Conservation (phyloP, 2,113 vertebrate species). For the Struthidea cinerea region DNA sequence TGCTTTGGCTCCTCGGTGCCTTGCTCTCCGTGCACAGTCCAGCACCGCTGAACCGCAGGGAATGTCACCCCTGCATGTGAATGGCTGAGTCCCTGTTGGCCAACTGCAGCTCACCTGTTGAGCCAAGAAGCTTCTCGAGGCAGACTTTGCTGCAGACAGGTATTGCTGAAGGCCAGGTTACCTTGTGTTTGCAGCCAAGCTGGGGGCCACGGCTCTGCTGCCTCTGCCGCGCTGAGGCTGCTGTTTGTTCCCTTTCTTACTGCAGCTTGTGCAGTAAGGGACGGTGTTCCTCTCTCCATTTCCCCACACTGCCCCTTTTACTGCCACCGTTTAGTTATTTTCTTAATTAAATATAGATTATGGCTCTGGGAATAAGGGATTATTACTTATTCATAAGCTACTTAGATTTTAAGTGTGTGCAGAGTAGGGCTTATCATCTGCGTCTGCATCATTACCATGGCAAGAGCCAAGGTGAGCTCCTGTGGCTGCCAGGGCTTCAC, state of each 20-base stretch:
- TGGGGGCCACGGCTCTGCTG: background rate
- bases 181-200: background rate
- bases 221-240: background rate
- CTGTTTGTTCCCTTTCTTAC: background rate
- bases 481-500: background rate
- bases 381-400: constrained; percentile 53
- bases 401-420: constrained; percentile 14
- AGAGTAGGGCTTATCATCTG: background rate
- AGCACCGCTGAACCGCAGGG: background rate
- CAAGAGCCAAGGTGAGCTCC: background rate
- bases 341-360: constrained; percentile 61
- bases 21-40: background rate
- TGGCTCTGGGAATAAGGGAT: constrained; percentile 13
- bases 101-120: background rate
- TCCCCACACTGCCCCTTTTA: background rate
- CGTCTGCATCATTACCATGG: background rate
- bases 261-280: background rate
- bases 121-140: background rate
- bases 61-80: background rate
- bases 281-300: background rate
- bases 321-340: constrained; percentile 44
- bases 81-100: background rate
- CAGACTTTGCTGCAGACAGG: background rate
- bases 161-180: background rate
- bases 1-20: background rate